Conservation (phyloP, 2,888 invertebrate species). For the Dryadula phaetusa region DNA sequence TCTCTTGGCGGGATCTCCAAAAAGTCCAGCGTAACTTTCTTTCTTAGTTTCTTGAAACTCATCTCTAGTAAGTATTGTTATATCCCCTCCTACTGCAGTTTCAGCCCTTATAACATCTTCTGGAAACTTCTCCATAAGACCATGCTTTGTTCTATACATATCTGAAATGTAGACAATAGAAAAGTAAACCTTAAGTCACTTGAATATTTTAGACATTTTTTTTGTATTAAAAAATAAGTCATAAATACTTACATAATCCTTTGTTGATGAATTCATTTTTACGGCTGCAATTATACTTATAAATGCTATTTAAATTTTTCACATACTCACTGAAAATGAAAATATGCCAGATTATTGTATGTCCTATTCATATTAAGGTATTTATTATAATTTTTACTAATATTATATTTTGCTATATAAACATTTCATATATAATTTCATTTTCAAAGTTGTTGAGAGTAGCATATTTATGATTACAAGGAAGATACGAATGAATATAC, state of each 20-base stretch:
- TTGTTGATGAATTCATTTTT: constrained; percentile 93
- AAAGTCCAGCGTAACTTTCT: constrained; percentile 75
- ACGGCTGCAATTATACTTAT: constrained; percentile 90
- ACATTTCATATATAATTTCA: not conserved
- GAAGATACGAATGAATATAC: not conserved
- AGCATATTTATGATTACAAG: not conserved
- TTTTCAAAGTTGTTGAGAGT: not conserved
- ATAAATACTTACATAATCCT: constrained; percentile 88
- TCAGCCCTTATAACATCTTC: constrained; percentile 91
- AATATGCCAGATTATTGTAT: not conserved
- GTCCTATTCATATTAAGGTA: not conserved
- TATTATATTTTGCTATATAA: not conserved
- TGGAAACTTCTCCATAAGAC: constrained; percentile 90
- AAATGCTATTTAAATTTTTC: constrained; percentile 88
- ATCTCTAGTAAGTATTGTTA: constrained; percentile 86
- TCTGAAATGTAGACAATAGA: constrained; percentile 68
- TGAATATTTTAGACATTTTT: not conserved
- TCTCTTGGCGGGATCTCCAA: constrained; percentile 70
- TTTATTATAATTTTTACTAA: not conserved
- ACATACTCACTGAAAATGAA: constrained; percentile 90
- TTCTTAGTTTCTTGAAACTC: constrained; percentile 78
- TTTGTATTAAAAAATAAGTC: constrained; percentile 10
- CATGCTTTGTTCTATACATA: constrained; percentile 85
- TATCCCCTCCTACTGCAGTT: constrained; percentile 88
- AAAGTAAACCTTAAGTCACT: not conserved